A percentile compares a stretch with the other conserved stretches of the same genome.
Conservation (phyloP, 1,140 invertebrate species). For the Anthonomus grandis region DNA sequence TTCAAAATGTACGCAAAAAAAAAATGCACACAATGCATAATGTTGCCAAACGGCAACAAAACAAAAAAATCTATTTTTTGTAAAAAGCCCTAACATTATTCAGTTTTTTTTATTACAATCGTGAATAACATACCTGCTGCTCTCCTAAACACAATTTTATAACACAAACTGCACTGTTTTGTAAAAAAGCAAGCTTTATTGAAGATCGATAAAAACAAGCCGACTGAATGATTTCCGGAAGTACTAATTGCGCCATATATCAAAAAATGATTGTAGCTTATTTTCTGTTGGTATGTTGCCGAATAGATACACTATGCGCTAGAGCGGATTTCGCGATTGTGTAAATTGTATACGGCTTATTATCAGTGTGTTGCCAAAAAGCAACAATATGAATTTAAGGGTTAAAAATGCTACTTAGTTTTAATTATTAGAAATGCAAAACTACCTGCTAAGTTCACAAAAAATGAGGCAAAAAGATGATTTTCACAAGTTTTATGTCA, state of each 20-base stretch:
- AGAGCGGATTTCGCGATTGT: neutral
- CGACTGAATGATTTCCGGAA: neutral
- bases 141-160: neutral
- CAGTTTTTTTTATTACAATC: no score
- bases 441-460: neutral
- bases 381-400: conserved; percentile 15
- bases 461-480: neutral
- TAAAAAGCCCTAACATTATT: conserved; percentile 1
- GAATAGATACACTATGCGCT: neutral
- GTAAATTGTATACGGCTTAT: neutral
- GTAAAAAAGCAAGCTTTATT: neutral
- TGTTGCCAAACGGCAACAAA: neutral
- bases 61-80: conserved; percentile 2
- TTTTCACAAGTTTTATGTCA: no score
- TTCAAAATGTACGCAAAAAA: neutral
- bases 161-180: neutral
- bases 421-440: no score
- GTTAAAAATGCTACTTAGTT: no score
- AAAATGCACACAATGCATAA: neutral
- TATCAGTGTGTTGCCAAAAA: conserved; percentile 13
- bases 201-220: neutral
- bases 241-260: neutral
- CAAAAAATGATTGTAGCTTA: neutral
- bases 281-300: neutral
- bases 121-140: conserved; percentile 1